phyloP scores from a whole-genome alignment of 1,140 invertebrate species.

The Trinorchestia longiramus region DNA sequence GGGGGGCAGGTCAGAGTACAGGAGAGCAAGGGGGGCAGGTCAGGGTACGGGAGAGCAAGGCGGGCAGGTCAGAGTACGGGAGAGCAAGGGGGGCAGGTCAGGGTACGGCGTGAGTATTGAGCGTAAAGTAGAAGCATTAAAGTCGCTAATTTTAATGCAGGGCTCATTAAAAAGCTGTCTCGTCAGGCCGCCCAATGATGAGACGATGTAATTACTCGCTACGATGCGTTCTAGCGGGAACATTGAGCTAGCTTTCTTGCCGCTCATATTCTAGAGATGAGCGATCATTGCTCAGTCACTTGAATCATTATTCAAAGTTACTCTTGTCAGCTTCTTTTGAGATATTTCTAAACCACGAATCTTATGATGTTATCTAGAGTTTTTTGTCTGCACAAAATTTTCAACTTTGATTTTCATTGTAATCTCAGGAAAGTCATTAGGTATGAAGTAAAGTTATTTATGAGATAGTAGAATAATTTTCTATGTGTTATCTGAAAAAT shows the following conservation, averaged over 20 bases:
- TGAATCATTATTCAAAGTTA: background rate
- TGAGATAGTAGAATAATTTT: too few relatives aligned
- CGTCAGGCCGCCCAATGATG: conserved; percentile 24
- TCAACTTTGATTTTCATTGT: background rate
- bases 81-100: background rate
- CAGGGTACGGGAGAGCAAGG: too few relatives aligned
- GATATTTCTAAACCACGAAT: background rate
- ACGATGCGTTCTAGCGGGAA: background rate
- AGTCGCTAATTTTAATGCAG: conserved; percentile 37
- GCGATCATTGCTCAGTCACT: background rate
- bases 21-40: too few relatives aligned
- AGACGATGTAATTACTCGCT: background rate
- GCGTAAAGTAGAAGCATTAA: background rate
- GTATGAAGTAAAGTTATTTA: background rate
- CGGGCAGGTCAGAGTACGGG: too few relatives aligned
- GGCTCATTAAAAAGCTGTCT: conserved; percentile 24
- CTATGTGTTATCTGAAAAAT: too few relatives aligned
- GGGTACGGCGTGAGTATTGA: background rate
- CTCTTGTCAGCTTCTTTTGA: background rate
- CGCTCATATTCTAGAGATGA: background rate
- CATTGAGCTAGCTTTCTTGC: background rate
- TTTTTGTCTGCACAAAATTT: background rate
- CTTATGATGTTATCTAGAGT: background rate
- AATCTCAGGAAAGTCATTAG: background rate
- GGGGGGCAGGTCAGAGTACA: too few relatives aligned